Percentiles rank a stretch among this genome's conserved stretches.
Evolutionary conservation across 2,113 vertebrate genomes (phyloP).

Genomic region (Phalacrocorax aristotelis): DNA sequence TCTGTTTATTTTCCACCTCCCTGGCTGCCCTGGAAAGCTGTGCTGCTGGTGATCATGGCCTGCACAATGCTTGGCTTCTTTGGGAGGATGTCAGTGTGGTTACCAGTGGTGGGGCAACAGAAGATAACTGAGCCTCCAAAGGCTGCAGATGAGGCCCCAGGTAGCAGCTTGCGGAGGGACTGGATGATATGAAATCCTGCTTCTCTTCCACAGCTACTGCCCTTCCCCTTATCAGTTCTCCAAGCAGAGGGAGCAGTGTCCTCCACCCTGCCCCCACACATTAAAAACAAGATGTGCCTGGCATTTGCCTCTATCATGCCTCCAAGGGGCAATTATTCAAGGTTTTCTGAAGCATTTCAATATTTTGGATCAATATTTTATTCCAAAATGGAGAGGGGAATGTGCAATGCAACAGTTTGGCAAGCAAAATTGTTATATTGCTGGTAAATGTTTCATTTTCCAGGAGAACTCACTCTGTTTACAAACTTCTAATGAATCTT

Average conservation of each 20-base stretch:
- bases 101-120: background rate
- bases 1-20: background rate
- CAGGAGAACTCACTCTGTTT: background rate
- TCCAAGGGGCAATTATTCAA: background rate
- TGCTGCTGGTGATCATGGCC: background rate
- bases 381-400: background rate
- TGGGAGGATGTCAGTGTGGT: accelerated
- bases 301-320: background rate
- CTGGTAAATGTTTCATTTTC: background rate
- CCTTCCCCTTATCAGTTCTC: background rate
- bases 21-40: background rate
- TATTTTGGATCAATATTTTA: background rate
- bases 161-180: background rate
- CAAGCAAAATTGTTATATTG: background rate
- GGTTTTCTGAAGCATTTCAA: background rate
- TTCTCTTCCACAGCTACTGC: background rate
- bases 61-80: background rate
- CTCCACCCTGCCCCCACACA: accelerated
- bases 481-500: background rate
- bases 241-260: accelerated
- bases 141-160: background rate
- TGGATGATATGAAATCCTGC: background rate
- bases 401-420: background rate
- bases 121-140: background rate
- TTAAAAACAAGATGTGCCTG: background rate